Conservation (phyloP, 1,140 invertebrate species). For the Cepaea nemoralis region DNA sequence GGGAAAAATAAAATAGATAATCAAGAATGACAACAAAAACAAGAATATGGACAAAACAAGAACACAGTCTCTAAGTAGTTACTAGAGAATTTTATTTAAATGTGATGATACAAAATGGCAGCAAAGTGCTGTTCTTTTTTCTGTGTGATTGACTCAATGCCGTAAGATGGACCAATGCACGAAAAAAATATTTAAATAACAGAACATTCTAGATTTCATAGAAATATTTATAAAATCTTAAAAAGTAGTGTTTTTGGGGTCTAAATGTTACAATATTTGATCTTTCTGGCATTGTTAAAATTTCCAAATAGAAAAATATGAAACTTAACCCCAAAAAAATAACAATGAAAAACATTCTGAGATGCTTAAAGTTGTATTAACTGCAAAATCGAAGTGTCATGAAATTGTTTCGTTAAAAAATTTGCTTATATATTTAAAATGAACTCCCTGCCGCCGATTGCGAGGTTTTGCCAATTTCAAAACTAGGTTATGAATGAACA, state of each 20-base stretch:
- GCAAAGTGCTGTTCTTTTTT: not conserved
- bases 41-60: not conserved
- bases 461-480: too few relatives aligned
- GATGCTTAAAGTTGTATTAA: too few relatives aligned
- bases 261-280: too few relatives aligned
- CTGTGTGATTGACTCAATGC: not conserved
- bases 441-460: too few relatives aligned
- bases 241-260: not conserved
- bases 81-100: conserved; percentile 5
- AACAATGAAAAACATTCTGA: too few relatives aligned
- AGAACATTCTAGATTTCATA: not conserved
- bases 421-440: too few relatives aligned
- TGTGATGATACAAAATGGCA: conserved; percentile 16
- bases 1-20: not conserved
- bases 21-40: not conserved
- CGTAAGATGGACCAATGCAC: not conserved
- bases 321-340: too few relatives aligned
- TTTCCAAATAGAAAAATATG: too few relatives aligned
- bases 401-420: too few relatives aligned
- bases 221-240: not conserved
- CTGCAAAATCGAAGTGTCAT: too few relatives aligned
- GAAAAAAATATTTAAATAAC: not conserved
- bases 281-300: too few relatives aligned
- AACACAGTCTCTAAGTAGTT: not conserved
- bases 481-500: too few relatives aligned